These are phyloP conservation scores for Percina caprodes DNA, from an alignment of 2,113 vertebrate genomes.

Conservation along the genomic window DNA sequence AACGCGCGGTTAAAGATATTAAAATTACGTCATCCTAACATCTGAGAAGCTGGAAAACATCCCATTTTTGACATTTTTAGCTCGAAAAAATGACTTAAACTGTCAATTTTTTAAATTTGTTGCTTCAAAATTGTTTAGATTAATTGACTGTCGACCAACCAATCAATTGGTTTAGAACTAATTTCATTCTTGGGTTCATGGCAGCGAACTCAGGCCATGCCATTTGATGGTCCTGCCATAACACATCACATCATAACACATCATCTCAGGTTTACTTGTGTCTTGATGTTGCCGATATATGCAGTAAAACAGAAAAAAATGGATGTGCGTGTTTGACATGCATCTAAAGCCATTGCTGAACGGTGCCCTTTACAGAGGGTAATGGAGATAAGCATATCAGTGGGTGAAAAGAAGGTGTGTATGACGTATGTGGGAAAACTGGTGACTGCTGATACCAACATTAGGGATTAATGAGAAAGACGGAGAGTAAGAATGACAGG, in stretches of 20 bases:
- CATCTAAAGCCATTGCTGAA: not conserved
- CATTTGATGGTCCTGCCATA: not conserved
- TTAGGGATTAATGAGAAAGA: conserved; percentile 59
- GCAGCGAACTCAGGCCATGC: not conserved
- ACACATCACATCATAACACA: not conserved
- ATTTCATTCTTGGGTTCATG: not conserved
- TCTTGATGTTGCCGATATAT: not conserved
- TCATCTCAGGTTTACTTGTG: not conserved
- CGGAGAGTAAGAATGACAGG: not conserved
- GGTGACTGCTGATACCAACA: conserved; percentile 47
- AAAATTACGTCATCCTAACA: not conserved
- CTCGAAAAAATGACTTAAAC: not conserved
- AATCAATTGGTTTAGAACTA: not conserved
- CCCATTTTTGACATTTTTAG: not conserved
- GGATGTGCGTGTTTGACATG: not conserved
- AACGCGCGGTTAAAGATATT: not conserved
- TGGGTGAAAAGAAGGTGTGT: not conserved
- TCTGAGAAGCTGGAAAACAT: not conserved
- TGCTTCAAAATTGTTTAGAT: not conserved
- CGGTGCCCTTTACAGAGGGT: conserved; percentile 41
- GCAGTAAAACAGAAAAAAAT: not conserved
- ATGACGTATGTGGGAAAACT: not conserved
- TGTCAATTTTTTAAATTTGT: not conserved
- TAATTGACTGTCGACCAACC: not conserved
- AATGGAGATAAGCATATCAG: conserved; percentile 14